A percentile compares a stretch with the other conserved stretches of the same genome.
phyloP scores from a whole-genome alignment of 2,113 vertebrate genomes.

The Crotalus tigris region DNA sequence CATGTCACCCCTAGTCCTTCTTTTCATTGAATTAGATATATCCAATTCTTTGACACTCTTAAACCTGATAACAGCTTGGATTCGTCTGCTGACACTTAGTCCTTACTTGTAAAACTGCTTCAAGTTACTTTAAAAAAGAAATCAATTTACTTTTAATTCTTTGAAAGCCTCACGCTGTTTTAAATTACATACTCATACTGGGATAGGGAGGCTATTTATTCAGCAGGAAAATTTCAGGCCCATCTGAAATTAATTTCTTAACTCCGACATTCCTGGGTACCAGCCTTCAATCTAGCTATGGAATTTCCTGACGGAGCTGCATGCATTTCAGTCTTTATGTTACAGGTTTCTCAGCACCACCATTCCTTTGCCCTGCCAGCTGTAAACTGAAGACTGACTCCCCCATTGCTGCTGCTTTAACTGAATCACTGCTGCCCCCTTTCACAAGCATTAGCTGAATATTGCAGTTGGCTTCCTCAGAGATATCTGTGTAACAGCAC shows the following conservation, averaged over 20 bases:
- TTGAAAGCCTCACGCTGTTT: slow-evolving; percentile 45
- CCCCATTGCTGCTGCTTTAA: background rate
- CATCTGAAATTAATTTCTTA: slow-evolving; percentile 68
- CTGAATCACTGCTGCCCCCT: background rate
- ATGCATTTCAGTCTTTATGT: slow-evolving; percentile 20
- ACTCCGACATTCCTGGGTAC: slow-evolving; percentile 64
- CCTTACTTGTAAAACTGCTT: slow-evolving; percentile 45
- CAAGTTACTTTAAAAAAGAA: slow-evolving; percentile 28
- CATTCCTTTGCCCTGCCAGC: background rate
- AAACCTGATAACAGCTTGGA: slow-evolving; percentile 51
- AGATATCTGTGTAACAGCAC: background rate
- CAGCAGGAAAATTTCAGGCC: slow-evolving; percentile 59
- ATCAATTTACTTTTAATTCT: slow-evolving; percentile 47
- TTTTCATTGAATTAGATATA: background rate
- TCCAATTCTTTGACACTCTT: slow-evolving; percentile 38
- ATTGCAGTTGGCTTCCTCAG: background rate
- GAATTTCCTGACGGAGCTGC: slow-evolving; percentile 61
- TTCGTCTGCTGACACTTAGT: slow-evolving; percentile 52
- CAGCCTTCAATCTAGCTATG: slow-evolving; percentile 59
- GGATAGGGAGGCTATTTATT: slow-evolving; percentile 60
- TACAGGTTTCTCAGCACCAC: slow-evolving; percentile 54
- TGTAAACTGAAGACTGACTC: rapidly evolving
- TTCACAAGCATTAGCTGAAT: background rate
- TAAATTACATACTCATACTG: slow-evolving; percentile 62
- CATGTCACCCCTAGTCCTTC: background rate